Evolutionary conservation across 2,888 invertebrate genomes (phyloP), one percentile per base, ranked within the genome.

Genomic region (Parascotia fuliginaria): DNA sequence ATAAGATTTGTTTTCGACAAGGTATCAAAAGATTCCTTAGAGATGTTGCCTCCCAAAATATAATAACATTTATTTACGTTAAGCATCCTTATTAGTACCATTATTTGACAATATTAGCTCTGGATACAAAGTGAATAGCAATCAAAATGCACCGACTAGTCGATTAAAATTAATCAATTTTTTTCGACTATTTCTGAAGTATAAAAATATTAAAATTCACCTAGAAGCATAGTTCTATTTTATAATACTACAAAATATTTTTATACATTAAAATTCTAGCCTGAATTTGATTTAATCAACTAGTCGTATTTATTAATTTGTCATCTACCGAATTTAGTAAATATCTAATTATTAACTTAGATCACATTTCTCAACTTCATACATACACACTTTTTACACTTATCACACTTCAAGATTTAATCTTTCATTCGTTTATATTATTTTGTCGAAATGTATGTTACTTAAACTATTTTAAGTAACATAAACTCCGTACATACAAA

Each of bases 361-460:
- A 89, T 88, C 87, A 87, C 88, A 88, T 78, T 84, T 84, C 71
- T 77, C 79, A 79, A 77, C 71, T 75, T 70, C 79, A 81, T 75
- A 38, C 77, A 65, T 58, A 75, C 76, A 85, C 75, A 71, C 75
- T 73, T 76, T 76, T 66, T 73, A 81, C 73, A 79, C 60, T 59
- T 79, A 84, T 84, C 84, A 85, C 82, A 81, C 85, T 69, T 75
- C 62, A 75, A 79, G 72, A 81, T 81, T 75, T 74, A 60, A 69
- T 64, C 70, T 65, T 68, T 51, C 55, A 66, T 56, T 40, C 44
- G 47, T 55, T 58, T 68, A 47, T 40, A 43, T 37, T 49, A 44
- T 29, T 27, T 32, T 41, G 59, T 57, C 41, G 36, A 39, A 22
- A 54, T 41, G 54, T 14, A 45, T 57, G 32, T 51, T 46, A 37